phyloP scores from a whole-genome alignment of 2,113 vertebrate species.

The Atlantisia rogersi region DNA sequence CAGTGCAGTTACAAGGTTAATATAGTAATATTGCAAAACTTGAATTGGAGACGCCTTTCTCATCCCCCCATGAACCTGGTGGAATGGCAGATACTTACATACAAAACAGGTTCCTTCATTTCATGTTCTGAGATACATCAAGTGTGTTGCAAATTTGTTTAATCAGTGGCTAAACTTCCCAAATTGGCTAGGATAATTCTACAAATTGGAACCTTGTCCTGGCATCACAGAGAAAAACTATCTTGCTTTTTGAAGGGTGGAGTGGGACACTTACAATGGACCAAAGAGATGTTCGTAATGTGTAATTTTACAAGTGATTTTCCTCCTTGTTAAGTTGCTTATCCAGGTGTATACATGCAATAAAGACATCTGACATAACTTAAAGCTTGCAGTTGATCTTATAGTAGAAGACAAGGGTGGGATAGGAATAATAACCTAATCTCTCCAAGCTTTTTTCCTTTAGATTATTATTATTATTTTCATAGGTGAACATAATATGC shows the following conservation, averaged over 20 bases:
- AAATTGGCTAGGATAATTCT: not conserved
- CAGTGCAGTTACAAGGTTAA: not conserved
- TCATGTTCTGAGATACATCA: not conserved
- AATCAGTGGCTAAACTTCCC: not conserved
- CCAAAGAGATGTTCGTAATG: not conserved
- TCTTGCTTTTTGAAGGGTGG: not conserved
- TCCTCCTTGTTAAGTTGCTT: not conserved
- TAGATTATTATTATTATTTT: not conserved
- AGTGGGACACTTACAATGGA: not conserved
- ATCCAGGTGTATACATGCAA: not conserved
- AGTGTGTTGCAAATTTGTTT: not conserved
- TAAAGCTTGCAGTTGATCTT: not conserved
- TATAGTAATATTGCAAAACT: not conserved
- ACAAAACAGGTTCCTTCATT: not conserved
- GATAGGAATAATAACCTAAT: not conserved
- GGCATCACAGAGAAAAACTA: not conserved
- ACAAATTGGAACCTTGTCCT: not conserved
- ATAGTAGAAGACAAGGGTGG: not conserved
- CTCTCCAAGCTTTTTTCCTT: not conserved
- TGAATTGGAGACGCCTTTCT: not conserved
- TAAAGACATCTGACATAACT: not conserved
- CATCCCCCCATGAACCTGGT: accelerated
- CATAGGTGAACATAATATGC: not conserved
- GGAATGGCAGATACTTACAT: not conserved
- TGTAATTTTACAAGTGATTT: not conserved